Percentiles rank a stretch among this genome's conserved stretches.
Conservation (phyloP, 1,140 invertebrate genomes). For the Chironomus tepperi region DNA sequence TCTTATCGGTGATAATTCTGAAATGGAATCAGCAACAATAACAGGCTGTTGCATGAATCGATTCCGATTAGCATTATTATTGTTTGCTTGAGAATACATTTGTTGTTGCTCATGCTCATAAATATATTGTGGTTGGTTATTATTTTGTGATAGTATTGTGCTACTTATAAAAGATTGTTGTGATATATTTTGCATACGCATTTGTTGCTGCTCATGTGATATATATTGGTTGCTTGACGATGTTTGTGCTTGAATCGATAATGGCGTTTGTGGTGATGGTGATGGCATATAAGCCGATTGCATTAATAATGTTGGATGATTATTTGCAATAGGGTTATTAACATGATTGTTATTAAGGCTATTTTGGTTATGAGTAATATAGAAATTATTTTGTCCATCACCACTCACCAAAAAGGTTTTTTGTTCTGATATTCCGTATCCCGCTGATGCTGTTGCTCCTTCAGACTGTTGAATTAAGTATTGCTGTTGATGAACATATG, state of each 20-base stretch:
- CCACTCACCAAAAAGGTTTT: constrained; percentile 18
- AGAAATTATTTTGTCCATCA: constrained; percentile 10
- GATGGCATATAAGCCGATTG: constrained; percentile 8
- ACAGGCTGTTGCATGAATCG: background rate
- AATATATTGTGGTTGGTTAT: background rate
- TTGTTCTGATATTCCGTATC: background rate
- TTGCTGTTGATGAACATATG: constrained; percentile 22
- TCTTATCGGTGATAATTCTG: constrained; percentile 19
- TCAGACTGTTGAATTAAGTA: background rate
- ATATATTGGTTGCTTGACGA: too few species aligned
- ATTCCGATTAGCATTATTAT: background rate
- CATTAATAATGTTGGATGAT: constrained; percentile 21
- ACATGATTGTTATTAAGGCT: too few species aligned
- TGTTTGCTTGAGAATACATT: background rate
- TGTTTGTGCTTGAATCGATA: background rate
- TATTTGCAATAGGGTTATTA: constrained; percentile 21
- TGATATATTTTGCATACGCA: background rate
- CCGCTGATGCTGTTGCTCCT: constrained; percentile 19
- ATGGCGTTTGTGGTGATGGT: background rate
- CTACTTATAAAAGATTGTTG: background rate
- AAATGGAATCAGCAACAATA: background rate
- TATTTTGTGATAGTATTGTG: background rate
- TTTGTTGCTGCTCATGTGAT: background rate
- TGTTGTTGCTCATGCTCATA: constrained; percentile 22
- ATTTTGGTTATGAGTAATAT: background rate